Base-by-base conservation (phyloP, 2,888 invertebrate genomes). In the Synergus umbraculus region DNA sequence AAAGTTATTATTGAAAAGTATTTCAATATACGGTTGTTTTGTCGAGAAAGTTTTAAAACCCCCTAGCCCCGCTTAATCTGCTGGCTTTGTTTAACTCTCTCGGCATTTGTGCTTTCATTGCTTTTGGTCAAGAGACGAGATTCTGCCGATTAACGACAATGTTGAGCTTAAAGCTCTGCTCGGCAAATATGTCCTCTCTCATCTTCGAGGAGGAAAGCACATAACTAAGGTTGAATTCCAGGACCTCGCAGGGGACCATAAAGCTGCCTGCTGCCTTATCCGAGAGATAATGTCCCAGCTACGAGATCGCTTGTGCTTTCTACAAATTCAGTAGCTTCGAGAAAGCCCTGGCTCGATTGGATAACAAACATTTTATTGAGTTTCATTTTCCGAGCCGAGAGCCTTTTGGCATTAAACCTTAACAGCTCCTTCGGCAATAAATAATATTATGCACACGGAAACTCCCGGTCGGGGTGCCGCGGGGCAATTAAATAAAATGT, bases 401-500 rank as follows among this genome's bases (percentile, higher is more conserved):
- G 85, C 85, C 83, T 85, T 83, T 85, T 86, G 88, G 87, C 88
- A 89, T 89, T 91, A 91, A 92, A 91, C 83, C 90, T 91, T 91
- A 92, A 92, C 90, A 90, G 90, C 90, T 88, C 88, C 90, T 91
- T 90, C 84, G 88, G 90, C 87, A 91, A 92, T 92, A 92, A 92
- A 92, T 92, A 92, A 92, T 91, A 91, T 91, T 91, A 91, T 91
- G 91, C 91, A 91, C 88, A 88, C 87, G 85, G 85, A 85, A 83
- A 82, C 82, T 79, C 82, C 76, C 82, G 82, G 79, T 83, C 83
- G 46, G 85, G 84, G 86, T 85, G 87, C 86, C 87, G 87, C 86
- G 84, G 86, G 89, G 90, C 92, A 92, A 92, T 92, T 92, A 92
- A 92, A 92, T 92, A 92, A 92, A 92, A 92, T 90, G 91, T 88